Evolutionary conservation across 2,888 invertebrate genomes (phyloP).

Genomic region (Muschampia plurimacula): DNA sequence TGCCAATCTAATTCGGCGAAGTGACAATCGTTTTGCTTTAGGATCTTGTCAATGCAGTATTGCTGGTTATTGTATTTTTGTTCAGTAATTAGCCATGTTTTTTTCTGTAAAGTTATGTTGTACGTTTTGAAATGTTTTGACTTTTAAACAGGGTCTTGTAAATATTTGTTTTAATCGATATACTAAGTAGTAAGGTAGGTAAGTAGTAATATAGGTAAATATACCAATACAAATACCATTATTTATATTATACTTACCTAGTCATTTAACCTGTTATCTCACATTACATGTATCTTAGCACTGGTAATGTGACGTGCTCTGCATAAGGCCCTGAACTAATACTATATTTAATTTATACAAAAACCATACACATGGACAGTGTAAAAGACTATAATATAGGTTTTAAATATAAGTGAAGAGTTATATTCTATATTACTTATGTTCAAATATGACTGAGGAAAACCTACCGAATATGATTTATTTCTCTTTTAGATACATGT

Average conservation of each 20-base stretch:
- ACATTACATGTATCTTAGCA: no score
- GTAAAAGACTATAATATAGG: neutral
- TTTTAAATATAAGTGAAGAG: neutral
- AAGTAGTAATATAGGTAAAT: no score
- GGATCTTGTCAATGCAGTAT: constrained; percentile 10
- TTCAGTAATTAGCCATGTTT: neutral
- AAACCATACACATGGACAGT: neutral
- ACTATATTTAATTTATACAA: no score
- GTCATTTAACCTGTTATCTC: no score
- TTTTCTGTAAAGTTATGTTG: neutral
- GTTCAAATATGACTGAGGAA: neutral
- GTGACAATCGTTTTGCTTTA: constrained; percentile 32
- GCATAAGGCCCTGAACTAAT: no score
- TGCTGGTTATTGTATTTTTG: constrained; percentile 2
- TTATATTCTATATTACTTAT: neutral
- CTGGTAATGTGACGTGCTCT: no score
- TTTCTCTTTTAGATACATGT: neutral
- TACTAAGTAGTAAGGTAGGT: no score
- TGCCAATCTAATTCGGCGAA: constrained; percentile 49
- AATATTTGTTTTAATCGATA: no score
- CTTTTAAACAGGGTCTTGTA: no score
- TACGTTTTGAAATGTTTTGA: no score
- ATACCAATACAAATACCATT: no score
- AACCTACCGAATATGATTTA: constrained; percentile 2
- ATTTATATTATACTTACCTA: no score